phyloP scores from a whole-genome alignment of 2,888 invertebrate genomes.

The Epinotia demarniana region DNA sequence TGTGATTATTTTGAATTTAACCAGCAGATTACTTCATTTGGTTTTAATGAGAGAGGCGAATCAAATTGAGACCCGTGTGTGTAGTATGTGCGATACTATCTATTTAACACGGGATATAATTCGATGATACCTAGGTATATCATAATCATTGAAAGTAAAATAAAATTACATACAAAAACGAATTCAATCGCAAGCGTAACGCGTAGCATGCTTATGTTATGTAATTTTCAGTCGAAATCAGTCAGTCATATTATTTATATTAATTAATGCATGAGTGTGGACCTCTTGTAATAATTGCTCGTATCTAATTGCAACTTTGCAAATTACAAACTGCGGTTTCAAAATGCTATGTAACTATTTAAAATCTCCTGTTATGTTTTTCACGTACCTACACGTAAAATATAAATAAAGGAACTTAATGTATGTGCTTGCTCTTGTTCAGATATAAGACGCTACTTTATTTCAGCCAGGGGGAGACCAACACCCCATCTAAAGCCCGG shows the following conservation, averaged over 20 bases:
- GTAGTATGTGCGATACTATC: background rate
- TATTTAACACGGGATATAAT: too few species aligned
- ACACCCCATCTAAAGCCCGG: slow-evolving; percentile 29
- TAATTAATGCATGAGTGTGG: too few species aligned
- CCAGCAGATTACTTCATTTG: background rate
- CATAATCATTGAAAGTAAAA: too few species aligned
- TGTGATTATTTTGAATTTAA: background rate
- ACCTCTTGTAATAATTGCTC: too few species aligned
- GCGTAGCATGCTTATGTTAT: too few species aligned
- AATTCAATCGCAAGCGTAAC: too few species aligned
- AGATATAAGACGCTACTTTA: slow-evolving; percentile 36
- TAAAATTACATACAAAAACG: too few species aligned
- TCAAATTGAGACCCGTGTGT: background rate
- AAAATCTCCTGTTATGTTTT: background rate
- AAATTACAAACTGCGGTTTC: too few species aligned
- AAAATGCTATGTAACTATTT: background rate
- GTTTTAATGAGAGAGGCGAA: background rate
- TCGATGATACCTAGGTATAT: too few species aligned
- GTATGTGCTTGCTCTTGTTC: slow-evolving; percentile 9
- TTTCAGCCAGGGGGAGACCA: slow-evolving; percentile 31
- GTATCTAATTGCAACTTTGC: too few species aligned
- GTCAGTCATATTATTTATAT: too few species aligned
- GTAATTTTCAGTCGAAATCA: too few species aligned
- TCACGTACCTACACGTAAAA: slow-evolving; percentile 5
- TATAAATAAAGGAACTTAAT: slow-evolving; percentile 18